Conservation (phyloP, 2,888 invertebrate genomes). For the Drosophila birchii region DNA sequence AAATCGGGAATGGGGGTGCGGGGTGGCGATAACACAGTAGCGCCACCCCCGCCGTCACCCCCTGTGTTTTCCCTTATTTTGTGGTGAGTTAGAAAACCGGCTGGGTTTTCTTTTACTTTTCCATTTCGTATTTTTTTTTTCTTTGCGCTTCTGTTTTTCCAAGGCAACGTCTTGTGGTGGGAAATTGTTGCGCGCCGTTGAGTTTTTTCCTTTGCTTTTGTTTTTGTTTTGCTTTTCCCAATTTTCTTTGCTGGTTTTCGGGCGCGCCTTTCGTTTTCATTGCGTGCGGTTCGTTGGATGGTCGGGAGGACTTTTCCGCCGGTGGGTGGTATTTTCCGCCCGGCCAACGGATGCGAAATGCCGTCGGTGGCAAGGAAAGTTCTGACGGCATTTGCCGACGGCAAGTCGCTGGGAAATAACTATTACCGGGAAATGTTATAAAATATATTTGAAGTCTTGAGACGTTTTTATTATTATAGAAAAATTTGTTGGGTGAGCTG, state of each 20-base stretch:
- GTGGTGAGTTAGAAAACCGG: slow-evolving; percentile 73
- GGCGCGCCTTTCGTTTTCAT: slow-evolving; percentile 72
- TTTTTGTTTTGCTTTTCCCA: slow-evolving; percentile 21
- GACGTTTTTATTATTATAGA: neutral
- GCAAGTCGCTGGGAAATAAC: slow-evolving; percentile 42
- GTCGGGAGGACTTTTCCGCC: slow-evolving; percentile 12
- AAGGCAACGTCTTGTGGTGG: slow-evolving; percentile 76
- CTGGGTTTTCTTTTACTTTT: slow-evolving; percentile 34
- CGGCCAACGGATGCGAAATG: slow-evolving; percentile 41
- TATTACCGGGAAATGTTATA: neutral
- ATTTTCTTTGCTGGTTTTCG: slow-evolving; percentile 37
- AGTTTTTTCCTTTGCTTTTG: slow-evolving; percentile 44
- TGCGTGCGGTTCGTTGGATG: slow-evolving; percentile 43
- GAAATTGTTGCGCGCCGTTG: slow-evolving; percentile 76
- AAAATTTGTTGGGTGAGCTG: neutral
- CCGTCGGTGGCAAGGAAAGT: slow-evolving; percentile 60
- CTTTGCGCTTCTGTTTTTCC: slow-evolving; percentile 41
- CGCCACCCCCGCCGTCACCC: slow-evolving; percentile 15
- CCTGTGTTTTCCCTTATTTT: slow-evolving; percentile 43
- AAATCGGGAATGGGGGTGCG: slow-evolving; percentile 4
- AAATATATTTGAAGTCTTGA: neutral
- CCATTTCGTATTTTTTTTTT: slow-evolving; percentile 34
- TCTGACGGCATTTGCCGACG: slow-evolving; percentile 58
- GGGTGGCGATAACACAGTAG: slow-evolving; percentile 19
- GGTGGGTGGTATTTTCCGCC: slow-evolving; percentile 6